Evolutionary conservation across 2,113 vertebrate species (phyloP).

Genomic region (Coturnix japonica): DNA sequence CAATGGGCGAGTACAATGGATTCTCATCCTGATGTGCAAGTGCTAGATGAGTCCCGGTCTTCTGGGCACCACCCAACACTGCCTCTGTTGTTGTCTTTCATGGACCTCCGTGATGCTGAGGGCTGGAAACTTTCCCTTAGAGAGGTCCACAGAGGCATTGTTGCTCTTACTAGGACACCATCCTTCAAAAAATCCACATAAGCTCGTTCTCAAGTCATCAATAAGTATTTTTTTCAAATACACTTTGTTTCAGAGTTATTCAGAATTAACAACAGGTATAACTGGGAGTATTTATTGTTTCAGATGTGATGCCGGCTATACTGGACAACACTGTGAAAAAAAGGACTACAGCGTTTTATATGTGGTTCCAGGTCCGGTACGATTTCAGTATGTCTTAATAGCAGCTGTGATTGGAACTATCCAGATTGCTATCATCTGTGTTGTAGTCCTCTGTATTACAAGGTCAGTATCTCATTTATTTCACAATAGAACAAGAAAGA

Average conservation of each 20-base stretch:
- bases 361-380: slow-evolving; percentile 95
- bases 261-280: not conserved
- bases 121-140: not conserved
- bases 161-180: not conserved
- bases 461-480: slow-evolving; percentile 81
- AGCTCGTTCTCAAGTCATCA: not conserved
- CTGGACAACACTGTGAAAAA: slow-evolving; percentile 96
- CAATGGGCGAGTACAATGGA: not conserved
- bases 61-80: not conserved
- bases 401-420: slow-evolving; percentile 98
- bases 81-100: not conserved
- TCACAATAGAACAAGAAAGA: not conserved
- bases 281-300: not conserved
- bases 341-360: slow-evolving; percentile 99
- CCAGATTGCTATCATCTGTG: slow-evolving; percentile 98
- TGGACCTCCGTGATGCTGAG: not conserved
- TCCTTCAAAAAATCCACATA: not conserved
- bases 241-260: not conserved
- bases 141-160: fast-evolving
- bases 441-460: slow-evolving; percentile 99
- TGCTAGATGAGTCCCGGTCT: not conserved
- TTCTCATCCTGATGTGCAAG: not conserved
- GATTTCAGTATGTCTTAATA: slow-evolving; percentile 98
- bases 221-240: not conserved
- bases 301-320: slow-evolving; percentile 97